Conservation (phyloP, 1,140 invertebrate genomes). For the Tigriopus japonicus region DNA sequence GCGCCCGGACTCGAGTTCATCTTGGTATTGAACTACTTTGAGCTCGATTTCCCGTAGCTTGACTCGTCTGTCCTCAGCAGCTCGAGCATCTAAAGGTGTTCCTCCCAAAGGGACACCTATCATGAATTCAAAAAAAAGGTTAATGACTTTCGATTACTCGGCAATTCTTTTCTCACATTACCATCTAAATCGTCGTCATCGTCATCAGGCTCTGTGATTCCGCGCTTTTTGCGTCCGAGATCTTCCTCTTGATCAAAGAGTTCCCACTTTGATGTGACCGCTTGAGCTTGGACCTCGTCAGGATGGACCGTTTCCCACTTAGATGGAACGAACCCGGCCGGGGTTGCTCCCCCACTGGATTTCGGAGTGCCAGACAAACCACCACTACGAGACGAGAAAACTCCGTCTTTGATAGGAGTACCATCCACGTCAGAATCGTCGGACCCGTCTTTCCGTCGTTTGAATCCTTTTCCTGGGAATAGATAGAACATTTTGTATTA, state of each 20-base stretch:
- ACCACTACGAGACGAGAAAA: slow-evolving; percentile 19
- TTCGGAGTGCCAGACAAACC: slow-evolving; percentile 27
- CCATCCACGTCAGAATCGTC: slow-evolving; percentile 24
- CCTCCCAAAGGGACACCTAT: too few relatives aligned
- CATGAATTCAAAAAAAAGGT: too few relatives aligned
- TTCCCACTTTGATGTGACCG: slow-evolving; percentile 20
- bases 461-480: not conserved
- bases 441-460: not conserved
- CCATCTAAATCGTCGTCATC: slow-evolving; percentile 20
- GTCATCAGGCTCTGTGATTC: slow-evolving; percentile 15
- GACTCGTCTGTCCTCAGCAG: slow-evolving; percentile 52
- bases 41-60: slow-evolving; percentile 80
- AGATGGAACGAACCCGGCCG: slow-evolving; percentile 49
- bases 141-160: too few relatives aligned
- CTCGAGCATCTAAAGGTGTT: slow-evolving; percentile 16
- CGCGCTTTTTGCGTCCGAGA: slow-evolving; percentile 14
- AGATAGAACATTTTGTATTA: not conserved
- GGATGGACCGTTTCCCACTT: slow-evolving; percentile 91
- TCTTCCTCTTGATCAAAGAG: slow-evolving; percentile 19
- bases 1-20: slow-evolving; percentile 75
- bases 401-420: slow-evolving; percentile 15
- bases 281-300: slow-evolving; percentile 27
- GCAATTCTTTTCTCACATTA: too few relatives aligned
- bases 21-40: slow-evolving; percentile 85
- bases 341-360: slow-evolving; percentile 21